phyloP scores from a whole-genome alignment of 2,888 invertebrate species.

The Archips crataeganus region DNA sequence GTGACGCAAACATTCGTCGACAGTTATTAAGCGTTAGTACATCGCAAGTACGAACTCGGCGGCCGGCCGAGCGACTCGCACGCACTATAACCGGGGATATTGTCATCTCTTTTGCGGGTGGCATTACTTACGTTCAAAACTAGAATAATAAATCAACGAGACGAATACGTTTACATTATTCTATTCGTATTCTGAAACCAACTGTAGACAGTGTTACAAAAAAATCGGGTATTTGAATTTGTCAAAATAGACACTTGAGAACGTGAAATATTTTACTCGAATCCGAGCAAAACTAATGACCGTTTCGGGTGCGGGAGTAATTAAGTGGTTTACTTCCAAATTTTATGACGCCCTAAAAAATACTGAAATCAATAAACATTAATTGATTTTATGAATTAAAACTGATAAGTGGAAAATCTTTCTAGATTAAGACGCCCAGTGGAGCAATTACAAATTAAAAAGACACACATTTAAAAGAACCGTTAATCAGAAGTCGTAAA shows the following conservation, averaged over 20 bases:
- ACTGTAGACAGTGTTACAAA: slow-evolving; percentile 33
- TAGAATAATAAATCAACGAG: slow-evolving; percentile 65
- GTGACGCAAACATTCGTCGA: slow-evolving; percentile 82
- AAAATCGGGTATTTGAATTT: slow-evolving; percentile 28
- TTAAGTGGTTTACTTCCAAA: slow-evolving; percentile 31
- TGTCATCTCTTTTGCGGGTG: slow-evolving; percentile 66
- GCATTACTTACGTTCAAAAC: slow-evolving; percentile 62
- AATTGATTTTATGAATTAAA: slow-evolving; percentile 49
- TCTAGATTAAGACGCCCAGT: slow-evolving; percentile 47
- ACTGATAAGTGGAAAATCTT: slow-evolving; percentile 43
- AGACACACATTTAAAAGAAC: slow-evolving; percentile 45
- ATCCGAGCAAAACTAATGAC: slow-evolving; percentile 25
- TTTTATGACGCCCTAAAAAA: slow-evolving; percentile 35
- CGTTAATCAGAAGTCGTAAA: slow-evolving; percentile 52
- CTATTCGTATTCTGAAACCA: slow-evolving; percentile 53
- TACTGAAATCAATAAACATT: slow-evolving; percentile 47
- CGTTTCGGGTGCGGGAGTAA: slow-evolving; percentile 17
- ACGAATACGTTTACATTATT: slow-evolving; percentile 70
- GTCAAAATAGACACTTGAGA: slow-evolving; percentile 21
- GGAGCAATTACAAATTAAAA: slow-evolving; percentile 49
- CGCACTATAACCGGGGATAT: slow-evolving; percentile 61
- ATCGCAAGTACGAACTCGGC: slow-evolving; percentile 54
- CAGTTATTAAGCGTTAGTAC: slow-evolving; percentile 83
- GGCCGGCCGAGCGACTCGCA: slow-evolving; percentile 43
- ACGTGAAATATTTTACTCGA: slow-evolving; percentile 13